phyloP scores from a whole-genome alignment of 2,113 vertebrate species.

The Lophura nycthemera region DNA sequence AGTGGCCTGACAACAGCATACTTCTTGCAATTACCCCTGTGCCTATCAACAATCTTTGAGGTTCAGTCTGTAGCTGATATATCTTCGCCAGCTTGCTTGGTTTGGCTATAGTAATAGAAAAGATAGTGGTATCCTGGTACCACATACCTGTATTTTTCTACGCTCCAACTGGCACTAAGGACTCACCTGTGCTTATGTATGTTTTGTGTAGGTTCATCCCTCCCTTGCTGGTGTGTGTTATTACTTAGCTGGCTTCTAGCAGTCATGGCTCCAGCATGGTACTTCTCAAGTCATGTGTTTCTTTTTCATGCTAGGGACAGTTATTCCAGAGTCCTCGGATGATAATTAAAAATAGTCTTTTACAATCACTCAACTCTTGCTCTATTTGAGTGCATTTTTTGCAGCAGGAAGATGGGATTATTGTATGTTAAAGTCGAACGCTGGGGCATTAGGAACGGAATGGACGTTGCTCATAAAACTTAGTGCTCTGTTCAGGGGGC shows the following conservation, averaged over 20 bases:
- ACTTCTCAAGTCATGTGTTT: rapidly evolving
- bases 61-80: not conserved
- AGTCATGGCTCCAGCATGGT: not conserved
- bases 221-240: not conserved
- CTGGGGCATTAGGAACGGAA: not conserved
- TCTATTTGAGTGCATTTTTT: not conserved
- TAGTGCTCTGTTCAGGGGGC: not conserved
- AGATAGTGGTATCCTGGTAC: not conserved
- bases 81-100: not conserved
- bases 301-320: not conserved
- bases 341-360: not conserved
- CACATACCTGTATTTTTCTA: not conserved
- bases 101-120: not conserved
- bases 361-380: not conserved
- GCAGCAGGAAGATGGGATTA: not conserved
- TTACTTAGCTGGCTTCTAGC: not conserved
- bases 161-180: rapidly evolving
- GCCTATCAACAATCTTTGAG: not conserved
- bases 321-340: not conserved
- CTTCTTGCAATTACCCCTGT: not conserved
- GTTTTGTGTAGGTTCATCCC: not conserved
- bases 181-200: not conserved
- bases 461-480: not conserved
- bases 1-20: not conserved
- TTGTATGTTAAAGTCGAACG: not conserved